Base-by-base conservation (phyloP, 2,797 vertebrate genomes). In the Holocentrus rufus region DNA sequence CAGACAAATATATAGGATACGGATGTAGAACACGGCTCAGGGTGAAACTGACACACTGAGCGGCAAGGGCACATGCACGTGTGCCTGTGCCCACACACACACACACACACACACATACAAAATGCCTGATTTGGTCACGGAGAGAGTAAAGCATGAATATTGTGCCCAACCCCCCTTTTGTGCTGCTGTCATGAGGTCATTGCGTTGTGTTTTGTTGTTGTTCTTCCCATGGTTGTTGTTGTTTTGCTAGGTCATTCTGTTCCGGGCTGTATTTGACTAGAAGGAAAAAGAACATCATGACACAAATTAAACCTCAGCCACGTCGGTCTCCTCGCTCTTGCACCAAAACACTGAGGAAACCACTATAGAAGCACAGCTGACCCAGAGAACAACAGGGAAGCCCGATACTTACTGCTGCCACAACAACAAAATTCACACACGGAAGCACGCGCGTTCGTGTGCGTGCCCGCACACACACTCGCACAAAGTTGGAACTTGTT, bases 241-340 rank as follows among this genome's bases (percentile, higher is more conserved):
- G 18, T 55, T 25, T 27, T 22, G 69, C 76, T 64, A 69, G 65
- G 71, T 85, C 71, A 79, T 72, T 81, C 64, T 75, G 63, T 63
- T 47, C 30, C 44, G 56, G 65, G 55, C 68, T 59, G 46, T 34
- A 72, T 78, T 79, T 68, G 46, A 57, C 65, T 50, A 23, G 62
- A 77, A 71, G 64, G 55, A 84, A 82, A 77, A 52, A 65, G 64
- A 84, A 80, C 78, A 84, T 69, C 65, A 61, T 74, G 78, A 79
- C 82, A 79, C 57, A 74, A 55, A 77, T 77, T 81, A 65, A 72
- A 77, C 58, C 69, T 65, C 65, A n/a, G 74, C 74, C 76, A 71
- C 68, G 67, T 65, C n/a, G 15, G 50, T 60, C 53, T 61, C 49
- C 74, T 25, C 56, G 65, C 74, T 75, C 30, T 2, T 5, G 8